Conservation (phyloP, 1,140 invertebrate species). For the Trichoplusia ni region DNA sequence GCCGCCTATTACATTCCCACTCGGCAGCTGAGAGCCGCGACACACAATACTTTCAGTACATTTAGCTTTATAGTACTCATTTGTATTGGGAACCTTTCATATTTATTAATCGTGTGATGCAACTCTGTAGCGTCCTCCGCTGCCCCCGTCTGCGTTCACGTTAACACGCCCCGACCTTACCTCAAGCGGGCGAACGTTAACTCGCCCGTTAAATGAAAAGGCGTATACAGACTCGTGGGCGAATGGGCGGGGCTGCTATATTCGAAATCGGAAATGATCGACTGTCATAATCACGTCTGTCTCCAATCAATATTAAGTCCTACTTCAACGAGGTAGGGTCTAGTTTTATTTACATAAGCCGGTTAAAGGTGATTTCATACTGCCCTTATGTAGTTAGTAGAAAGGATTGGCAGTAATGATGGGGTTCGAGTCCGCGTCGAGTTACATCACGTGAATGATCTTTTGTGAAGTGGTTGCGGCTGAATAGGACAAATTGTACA, state of each 20-base stretch:
- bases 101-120: background rate
- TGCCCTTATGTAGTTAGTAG: conserved; percentile 34
- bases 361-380: conserved; percentile 33
- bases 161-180: background rate
- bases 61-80: background rate
- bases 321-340: background rate
- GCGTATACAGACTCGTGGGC: conserved; percentile 35
- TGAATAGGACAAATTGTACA: background rate
- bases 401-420: conserved; percentile 58
- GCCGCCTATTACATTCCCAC: no score
- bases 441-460: conserved; percentile 12
- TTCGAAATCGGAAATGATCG: conserved; percentile 44
- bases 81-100: conserved; percentile 10
- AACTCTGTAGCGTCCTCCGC: background rate
- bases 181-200: conserved; percentile 3
- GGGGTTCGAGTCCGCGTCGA: conserved; percentile 36
- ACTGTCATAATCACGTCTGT: conserved; percentile 35
- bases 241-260: conserved; percentile 37
- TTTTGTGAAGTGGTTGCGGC: background rate
- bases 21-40: no score
- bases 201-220: conserved; percentile 4
- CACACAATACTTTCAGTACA: no score
- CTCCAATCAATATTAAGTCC: conserved; percentile 2
- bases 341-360: conserved; percentile 9
- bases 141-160: background rate